A percentile compares a stretch with the other conserved stretches of the same genome.
Evolutionary conservation across 2,888 invertebrate genomes (phyloP).

Genomic region (Scaptomyza caliginosa): DNA sequence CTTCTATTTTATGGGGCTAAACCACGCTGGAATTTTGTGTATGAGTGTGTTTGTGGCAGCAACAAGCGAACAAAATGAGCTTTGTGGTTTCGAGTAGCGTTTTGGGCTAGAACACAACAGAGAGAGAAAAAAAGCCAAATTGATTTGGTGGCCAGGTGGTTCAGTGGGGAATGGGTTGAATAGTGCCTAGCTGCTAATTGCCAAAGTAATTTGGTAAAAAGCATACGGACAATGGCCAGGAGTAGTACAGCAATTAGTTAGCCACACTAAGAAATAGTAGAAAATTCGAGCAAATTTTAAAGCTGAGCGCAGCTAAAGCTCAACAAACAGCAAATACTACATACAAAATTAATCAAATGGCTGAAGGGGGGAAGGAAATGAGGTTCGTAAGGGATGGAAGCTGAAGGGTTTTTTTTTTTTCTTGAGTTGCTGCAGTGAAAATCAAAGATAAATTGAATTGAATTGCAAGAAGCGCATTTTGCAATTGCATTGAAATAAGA

Average conservation of each 20-base stretch:
- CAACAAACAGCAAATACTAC: slow-evolving; percentile 27
- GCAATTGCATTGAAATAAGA: slow-evolving; percentile 70
- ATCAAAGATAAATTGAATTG: slow-evolving; percentile 77
- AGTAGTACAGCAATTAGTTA: slow-evolving; percentile 56
- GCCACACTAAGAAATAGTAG: slow-evolving; percentile 6
- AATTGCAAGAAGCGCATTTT: slow-evolving; percentile 60
- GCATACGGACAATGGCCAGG: slow-evolving; percentile 22
- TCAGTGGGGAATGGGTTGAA: slow-evolving; percentile 3
- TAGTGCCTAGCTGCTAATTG: slow-evolving; percentile 60
- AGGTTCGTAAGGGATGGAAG: not conserved
- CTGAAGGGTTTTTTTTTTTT: slow-evolving; percentile 2
- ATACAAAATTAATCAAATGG: slow-evolving; percentile 64
- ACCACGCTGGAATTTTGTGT: slow-evolving; percentile 5
- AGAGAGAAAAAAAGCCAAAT: slow-evolving; percentile 67
- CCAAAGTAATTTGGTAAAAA: slow-evolving; percentile 69
- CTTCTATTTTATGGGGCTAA: not conserved
- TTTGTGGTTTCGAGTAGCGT: slow-evolving; percentile 40
- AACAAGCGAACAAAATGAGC: slow-evolving; percentile 58
- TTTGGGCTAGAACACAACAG: slow-evolving; percentile 1
- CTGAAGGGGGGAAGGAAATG: not conserved
- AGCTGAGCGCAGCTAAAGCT: slow-evolving; percentile 11
- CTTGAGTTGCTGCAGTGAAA: slow-evolving; percentile 33
- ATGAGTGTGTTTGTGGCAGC: slow-evolving; percentile 13
- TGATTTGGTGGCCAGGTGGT: slow-evolving; percentile 56
- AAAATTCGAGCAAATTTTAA: slow-evolving; percentile 8